Base-by-base conservation (phyloP, 2,113 vertebrate species). In the Chaetodon auriga region DNA sequence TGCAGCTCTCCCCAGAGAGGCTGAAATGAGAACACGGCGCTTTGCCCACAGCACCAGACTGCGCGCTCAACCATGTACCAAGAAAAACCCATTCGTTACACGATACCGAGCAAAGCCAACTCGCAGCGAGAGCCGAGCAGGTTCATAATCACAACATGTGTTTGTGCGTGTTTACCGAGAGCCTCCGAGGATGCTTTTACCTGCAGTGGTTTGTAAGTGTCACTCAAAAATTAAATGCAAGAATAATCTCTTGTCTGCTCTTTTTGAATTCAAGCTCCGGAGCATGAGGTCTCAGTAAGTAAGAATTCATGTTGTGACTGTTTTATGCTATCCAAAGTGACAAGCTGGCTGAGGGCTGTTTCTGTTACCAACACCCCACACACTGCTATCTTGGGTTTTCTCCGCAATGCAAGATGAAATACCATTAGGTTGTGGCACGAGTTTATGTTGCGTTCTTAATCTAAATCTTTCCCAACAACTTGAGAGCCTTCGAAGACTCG, bases 1-100 rank as follows among this genome's bases (percentile, higher is more conserved):
- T 78, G 83, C 75, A 63, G 87, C 76, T 80, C 82, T 90, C 92
- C 90, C 90, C 55, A 80, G 93, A 90, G 93, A 92, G 75, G 13
- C 63, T 83, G 87, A 94, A 93, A 93, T 91, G 91, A 92, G 92
- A 93, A 82, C 92, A 91, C 89, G 63, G 90, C 79, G 80, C 87
- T 92, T 89, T 78, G 89, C 88, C 89, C 86, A 87, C 87, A 90
- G 90, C 92, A 87, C 86, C 89, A 91, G 87, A 85, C 91, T 89
- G 92, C 55, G 49, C 30, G 72, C 89, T 92, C 84, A 86, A 83
- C 84, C 80, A 58, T 84, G 89, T 75, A 86, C 62, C 72, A 74
- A 90, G 86, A 90, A 86, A 87, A 86, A 85, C 63, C 63, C 87
- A 83, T 84, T 84, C n/a, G 80, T 80, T 90, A 87, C 90, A 87